phyloP scores from a whole-genome alignment of 2,888 invertebrate species.

The Odontocerum albicorne region DNA sequence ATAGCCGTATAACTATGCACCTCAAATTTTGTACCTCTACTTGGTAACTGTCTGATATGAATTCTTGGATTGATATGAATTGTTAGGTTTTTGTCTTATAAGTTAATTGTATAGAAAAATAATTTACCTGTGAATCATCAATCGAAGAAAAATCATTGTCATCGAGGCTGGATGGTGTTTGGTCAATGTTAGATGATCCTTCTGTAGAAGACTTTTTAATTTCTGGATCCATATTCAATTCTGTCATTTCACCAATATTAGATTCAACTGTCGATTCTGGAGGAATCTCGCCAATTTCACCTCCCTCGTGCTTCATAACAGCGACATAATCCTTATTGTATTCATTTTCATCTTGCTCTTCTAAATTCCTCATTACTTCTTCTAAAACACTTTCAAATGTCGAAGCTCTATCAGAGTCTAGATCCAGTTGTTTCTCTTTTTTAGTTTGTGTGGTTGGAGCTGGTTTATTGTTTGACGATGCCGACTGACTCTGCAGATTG shows the following conservation, averaged over 20 bases:
- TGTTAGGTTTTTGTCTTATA: no score
- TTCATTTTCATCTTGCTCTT: slow-evolving; percentile 56
- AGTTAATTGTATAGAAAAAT: no score
- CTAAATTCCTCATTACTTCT: slow-evolving; percentile 57
- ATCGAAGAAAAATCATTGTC: no score
- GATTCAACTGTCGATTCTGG: slow-evolving; percentile 49
- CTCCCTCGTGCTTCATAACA: slow-evolving; percentile 57
- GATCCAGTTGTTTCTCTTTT: slow-evolving; percentile 10
- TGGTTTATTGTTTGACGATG: no score
- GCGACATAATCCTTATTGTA: slow-evolving; percentile 39
- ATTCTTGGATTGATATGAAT: no score
- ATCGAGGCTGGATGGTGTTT: no score
- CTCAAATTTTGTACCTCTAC: no score
- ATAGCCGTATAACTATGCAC: no score
- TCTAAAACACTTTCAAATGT: slow-evolving; percentile 57
- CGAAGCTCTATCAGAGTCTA: slow-evolving; percentile 45
- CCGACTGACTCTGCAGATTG: slow-evolving; percentile 43
- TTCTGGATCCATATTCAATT: slow-evolving; percentile 31
- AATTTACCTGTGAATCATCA: no score
- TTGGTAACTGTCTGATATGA: no score
- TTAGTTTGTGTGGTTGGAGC: slow-evolving; percentile 32
- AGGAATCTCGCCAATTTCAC: slow-evolving; percentile 57
- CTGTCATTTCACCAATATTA: slow-evolving; percentile 5
- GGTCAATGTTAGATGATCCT: no score
- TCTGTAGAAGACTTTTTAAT: slow-evolving; percentile 12